phyloP scores from a whole-genome alignment of 2,113 vertebrate genomes.

The Anolis sagrei region DNA sequence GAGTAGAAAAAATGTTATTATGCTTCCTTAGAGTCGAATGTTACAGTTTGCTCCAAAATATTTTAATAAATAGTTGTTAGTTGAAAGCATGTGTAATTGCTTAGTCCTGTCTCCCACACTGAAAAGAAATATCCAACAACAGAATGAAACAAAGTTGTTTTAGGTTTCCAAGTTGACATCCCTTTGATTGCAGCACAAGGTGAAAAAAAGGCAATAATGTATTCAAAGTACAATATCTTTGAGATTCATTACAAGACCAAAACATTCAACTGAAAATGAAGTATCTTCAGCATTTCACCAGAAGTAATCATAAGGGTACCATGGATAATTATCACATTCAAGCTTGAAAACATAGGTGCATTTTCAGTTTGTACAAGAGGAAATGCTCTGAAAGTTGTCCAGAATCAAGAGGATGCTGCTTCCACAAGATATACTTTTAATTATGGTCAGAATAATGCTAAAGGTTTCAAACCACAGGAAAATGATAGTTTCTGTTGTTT shows the following conservation, averaged over 20 bases:
- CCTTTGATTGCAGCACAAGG: background rate
- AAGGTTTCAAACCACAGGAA: conserved; percentile 52
- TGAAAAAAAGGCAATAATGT: background rate
- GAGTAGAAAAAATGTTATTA: no score
- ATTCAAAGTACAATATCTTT: background rate
- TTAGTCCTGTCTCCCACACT: no score
- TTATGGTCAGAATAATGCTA: conserved; percentile 38
- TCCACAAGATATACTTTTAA: conserved; percentile 59
- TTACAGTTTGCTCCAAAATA: no score
- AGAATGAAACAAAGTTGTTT: no score
- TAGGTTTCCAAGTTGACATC: background rate
- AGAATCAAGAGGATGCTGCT: conserved; percentile 47
- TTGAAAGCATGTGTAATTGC: no score
- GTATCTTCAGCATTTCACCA: background rate
- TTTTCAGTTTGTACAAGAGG: background rate
- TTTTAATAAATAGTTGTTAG: no score
- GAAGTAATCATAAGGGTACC: background rate
- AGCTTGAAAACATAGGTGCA: background rate
- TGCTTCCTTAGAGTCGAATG: no score
- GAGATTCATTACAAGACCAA: background rate
- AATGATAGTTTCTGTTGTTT: conserved; percentile 45
- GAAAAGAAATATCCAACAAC: no score
- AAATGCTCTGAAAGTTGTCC: conserved; percentile 25
- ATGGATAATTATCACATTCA: background rate
- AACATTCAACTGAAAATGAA: background rate